Evolutionary conservation across 2,797 vertebrate genomes (phyloP), one percentile per base, ranked within the genome.

Genomic region (Gymnocypris eckloni): DNA sequence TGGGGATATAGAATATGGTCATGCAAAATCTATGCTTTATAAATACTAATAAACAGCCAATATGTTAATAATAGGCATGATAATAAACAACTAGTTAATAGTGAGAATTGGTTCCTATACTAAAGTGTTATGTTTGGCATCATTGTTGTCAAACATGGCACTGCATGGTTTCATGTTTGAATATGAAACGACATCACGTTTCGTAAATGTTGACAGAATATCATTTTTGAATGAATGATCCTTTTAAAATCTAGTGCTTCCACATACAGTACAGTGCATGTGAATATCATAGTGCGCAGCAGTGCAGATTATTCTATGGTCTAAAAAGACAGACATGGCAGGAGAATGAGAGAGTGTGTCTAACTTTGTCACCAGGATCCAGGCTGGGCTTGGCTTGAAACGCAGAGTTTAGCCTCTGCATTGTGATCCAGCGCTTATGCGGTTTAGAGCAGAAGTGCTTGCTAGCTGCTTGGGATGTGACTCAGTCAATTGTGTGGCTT

Each of bases 401-500:
- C n/a, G 43, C 45, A 81, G 61, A 67, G 79, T 79, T 84, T 81
- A 85, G 72, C 50, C 61, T 72, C 64, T 70, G 82, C 71, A 54
- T 87, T 81, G 77, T 79, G 79, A 82, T 76, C 78, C 54, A 39
- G 70, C 13, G 52, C 70, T 87, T 84, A 54, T 77, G 82, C 28
- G 28, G 66, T 72, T 75, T 71, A n/a, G 83, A 86, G 25, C 59
- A 77, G 70, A 83, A 81, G 87, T 48, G 81, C 54, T 87, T 73
- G 59, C 78, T 70, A 69, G 67, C 76, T 56, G 45, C 87, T 85
- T 81, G 80, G 70, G 54, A 70, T 73, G 54, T 75, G 67, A 84
- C 94, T 92, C 93, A 93, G 93, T 93, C 91, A 92, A 92, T 94
- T 92, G 89, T 90, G 89, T 89, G 88, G 92, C 92, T 87, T 94